phyloP scores from a whole-genome alignment of 2,888 invertebrate genomes.

The Eulithis prunata region DNA sequence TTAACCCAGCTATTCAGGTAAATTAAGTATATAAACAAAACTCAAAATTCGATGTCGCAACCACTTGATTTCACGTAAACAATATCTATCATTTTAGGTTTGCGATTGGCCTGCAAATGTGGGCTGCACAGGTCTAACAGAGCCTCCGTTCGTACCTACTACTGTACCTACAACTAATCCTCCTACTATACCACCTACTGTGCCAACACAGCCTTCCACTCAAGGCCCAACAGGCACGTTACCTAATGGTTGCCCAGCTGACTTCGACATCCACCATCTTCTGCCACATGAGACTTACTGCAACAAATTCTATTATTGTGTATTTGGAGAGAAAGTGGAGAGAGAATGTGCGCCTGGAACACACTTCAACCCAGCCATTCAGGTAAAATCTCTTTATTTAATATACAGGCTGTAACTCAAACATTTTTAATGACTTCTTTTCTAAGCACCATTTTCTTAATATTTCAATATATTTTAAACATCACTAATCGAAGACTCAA shows the following conservation, averaged over 20 bases:
- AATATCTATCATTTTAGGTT: constrained; percentile 1
- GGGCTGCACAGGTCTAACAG: background rate
- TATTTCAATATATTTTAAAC: too few species aligned
- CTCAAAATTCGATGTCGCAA: too few species aligned
- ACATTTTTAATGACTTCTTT: too few species aligned
- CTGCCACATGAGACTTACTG: constrained; percentile 59
- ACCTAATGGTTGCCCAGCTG: constrained; percentile 56
- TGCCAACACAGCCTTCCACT: background rate
- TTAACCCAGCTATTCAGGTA: constrained; percentile 5
- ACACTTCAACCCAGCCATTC: background rate
- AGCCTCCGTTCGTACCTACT: background rate
- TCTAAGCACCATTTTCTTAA: too few species aligned
- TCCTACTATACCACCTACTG: background rate
- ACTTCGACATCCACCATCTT: constrained; percentile 48
- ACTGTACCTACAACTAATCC: background rate
- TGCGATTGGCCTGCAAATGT: constrained; percentile 8
- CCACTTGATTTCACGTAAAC: too few species aligned
- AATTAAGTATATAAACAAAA: too few species aligned
- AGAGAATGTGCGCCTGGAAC: constrained; percentile 3
- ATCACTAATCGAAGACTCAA: too few species aligned
- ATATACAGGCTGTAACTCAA: too few species aligned
- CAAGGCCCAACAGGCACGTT: constrained; percentile 33
- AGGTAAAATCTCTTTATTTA: background rate
- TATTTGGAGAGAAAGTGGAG: background rate
- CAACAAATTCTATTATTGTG: constrained; percentile 13